Evolutionary conservation across 1,140 invertebrate species (phyloP).

Genomic region (Drosophila sechellia): DNA sequence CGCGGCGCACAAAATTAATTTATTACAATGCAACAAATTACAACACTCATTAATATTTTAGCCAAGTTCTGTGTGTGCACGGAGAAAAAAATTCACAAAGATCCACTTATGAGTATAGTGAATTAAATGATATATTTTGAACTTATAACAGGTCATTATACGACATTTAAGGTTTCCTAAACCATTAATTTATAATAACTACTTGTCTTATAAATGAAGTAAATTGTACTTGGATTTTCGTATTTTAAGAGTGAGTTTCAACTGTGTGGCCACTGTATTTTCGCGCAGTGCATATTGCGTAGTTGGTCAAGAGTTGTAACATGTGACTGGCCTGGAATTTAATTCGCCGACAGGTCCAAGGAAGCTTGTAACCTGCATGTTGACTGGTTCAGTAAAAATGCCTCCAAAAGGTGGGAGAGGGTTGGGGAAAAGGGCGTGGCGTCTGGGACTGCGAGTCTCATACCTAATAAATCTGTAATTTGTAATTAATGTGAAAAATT

Average conservation of each 20-base stretch:
- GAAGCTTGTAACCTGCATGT: conserved; percentile 53
- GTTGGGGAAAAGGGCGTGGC: conserved; percentile 33
- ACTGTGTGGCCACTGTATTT: background rate
- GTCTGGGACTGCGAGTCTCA: conserved; percentile 52
- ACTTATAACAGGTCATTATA: too few relatives aligned
- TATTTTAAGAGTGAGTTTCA: background rate
- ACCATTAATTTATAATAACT: background rate
- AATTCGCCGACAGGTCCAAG: conserved; percentile 49
- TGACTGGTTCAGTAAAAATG: conserved; percentile 20
- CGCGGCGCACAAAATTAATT: conserved; percentile 78
- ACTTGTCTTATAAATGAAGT: too few relatives aligned
- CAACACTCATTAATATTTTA: conserved; percentile 82
- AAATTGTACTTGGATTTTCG: accelerated
- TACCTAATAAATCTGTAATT: conserved; percentile 84
- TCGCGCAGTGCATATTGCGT: conserved; percentile 13
- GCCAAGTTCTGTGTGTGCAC: conserved; percentile 58
- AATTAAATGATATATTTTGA: too few relatives aligned
- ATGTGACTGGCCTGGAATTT: conserved; percentile 46
- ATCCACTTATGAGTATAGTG: too few relatives aligned
- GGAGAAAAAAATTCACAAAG: background rate
- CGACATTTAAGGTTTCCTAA: too few relatives aligned
- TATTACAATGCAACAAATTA: conserved; percentile 83
- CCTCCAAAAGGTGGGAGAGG: background rate
- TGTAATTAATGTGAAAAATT: conserved; percentile 84
- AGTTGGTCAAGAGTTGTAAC: conserved; percentile 37